Conservation (phyloP, 2,113 vertebrate species). For the Megaceryle torquata region DNA sequence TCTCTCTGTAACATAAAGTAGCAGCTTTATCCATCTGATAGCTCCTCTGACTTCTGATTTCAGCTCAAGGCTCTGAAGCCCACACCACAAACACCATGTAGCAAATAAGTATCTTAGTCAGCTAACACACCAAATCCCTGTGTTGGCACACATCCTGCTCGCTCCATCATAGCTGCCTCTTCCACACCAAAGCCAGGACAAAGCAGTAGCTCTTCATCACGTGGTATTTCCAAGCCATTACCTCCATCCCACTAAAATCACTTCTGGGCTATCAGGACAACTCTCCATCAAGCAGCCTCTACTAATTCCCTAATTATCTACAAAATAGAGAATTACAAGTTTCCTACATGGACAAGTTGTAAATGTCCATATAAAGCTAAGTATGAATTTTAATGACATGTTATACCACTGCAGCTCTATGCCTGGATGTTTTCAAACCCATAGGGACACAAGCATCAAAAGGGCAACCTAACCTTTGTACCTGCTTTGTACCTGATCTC, state of each 20-base stretch:
- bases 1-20: background rate
- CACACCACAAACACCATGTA: background rate
- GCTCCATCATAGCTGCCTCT: background rate
- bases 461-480: background rate
- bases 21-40: background rate
- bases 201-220: accelerated
- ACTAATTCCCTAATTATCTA: background rate
- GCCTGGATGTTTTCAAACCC: background rate
- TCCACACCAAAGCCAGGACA: background rate
- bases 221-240: background rate
- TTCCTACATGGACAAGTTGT: background rate
- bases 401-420: background rate
- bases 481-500: background rate
- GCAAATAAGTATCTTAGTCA: background rate
- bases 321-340: background rate
- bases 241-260: background rate
- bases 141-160: background rate
- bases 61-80: background rate
- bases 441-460: background rate
- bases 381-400: background rate
- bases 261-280: background rate
- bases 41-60: background rate
- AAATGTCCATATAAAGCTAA: background rate
- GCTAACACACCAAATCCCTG: accelerated
- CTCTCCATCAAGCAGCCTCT: background rate